phyloP scores from a whole-genome alignment of 2,888 invertebrate species.

The Ligdia adustata region DNA sequence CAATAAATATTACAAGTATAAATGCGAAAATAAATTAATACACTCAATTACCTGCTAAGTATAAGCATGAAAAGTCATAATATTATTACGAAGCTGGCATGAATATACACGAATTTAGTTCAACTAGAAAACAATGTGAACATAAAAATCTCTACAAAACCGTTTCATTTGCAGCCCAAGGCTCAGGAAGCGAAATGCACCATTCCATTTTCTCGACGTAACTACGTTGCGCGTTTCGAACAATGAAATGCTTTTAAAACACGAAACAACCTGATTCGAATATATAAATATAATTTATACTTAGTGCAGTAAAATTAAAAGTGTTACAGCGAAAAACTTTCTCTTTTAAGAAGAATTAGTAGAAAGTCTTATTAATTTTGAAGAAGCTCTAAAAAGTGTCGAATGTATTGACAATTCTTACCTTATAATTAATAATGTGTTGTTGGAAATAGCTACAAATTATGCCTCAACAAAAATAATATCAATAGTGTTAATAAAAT shows the following conservation, averaged over 20 bases:
- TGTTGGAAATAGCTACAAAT: too few relatives aligned
- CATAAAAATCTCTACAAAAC: constrained; percentile 63
- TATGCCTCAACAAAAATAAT: too few relatives aligned
- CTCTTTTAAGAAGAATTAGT: too few relatives aligned
- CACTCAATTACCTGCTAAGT: too few relatives aligned
- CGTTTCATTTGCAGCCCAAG: constrained; percentile 75
- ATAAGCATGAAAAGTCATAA: constrained; percentile 4
- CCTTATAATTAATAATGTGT: too few relatives aligned
- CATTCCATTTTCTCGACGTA: constrained; percentile 76
- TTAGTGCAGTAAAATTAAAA: constrained; percentile 41
- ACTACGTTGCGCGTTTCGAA: constrained; percentile 72
- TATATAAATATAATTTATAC: constrained; percentile 60
- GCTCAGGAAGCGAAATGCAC: constrained; percentile 74
- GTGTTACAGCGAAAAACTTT: too few relatives aligned
- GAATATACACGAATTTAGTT: constrained; percentile 34
- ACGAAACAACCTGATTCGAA: constrained; percentile 71
- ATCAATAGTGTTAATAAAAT: too few relatives aligned
- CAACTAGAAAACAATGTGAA: constrained; percentile 52
- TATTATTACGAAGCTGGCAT: constrained; percentile 21
- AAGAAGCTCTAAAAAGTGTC: too few relatives aligned
- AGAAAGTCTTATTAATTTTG: too few relatives aligned
- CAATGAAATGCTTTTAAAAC: constrained; percentile 82
- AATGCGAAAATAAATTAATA: too few relatives aligned
- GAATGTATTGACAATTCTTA: too few relatives aligned
- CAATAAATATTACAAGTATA: too few relatives aligned